A percentile compares a stretch with the other conserved stretches of the same genome.
Conservation (phyloP, 2,888 invertebrate genomes). For the Tyria jacobaeae region DNA sequence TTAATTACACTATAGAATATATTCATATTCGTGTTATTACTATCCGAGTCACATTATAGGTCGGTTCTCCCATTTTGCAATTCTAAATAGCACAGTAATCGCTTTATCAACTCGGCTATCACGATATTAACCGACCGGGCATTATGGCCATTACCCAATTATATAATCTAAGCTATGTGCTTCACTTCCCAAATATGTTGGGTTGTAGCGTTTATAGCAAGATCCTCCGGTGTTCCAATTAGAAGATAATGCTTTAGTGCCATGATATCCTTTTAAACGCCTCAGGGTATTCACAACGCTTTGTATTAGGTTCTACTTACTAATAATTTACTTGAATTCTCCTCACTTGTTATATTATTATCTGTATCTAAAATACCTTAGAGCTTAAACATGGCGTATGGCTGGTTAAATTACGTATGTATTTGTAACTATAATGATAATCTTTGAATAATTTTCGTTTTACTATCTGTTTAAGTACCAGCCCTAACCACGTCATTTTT, state of each 20-base stretch:
- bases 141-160: conserved; percentile 45
- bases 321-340: no score
- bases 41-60: conserved; percentile 34
- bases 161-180: conserved; percentile 41
- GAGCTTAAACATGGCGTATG: no score
- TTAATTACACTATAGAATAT: conserved; percentile 17
- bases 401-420: no score
- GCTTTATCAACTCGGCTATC: conserved; percentile 47
- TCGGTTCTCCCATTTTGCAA: conserved; percentile 51
- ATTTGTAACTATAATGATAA: no score
- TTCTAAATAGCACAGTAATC: conserved; percentile 45
- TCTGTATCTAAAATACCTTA: no score
- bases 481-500: no score
- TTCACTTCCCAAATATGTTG: conserved; percentile 34
- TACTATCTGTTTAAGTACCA: no score
- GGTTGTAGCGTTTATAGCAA: conserved; percentile 18
- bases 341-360: no score
- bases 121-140: conserved; percentile 34
- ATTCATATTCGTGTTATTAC: conserved; percentile 20
- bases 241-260: conserved; percentile 21
- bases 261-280: conserved; percentile 23
- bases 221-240: conserved; percentile 33
- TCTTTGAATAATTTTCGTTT: no score
- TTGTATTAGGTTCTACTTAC: conserved; percentile 13
- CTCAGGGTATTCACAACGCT: not conserved